phyloP scores from a whole-genome alignment of 2,888 invertebrate genomes.

The Scaeva pyrastri region DNA sequence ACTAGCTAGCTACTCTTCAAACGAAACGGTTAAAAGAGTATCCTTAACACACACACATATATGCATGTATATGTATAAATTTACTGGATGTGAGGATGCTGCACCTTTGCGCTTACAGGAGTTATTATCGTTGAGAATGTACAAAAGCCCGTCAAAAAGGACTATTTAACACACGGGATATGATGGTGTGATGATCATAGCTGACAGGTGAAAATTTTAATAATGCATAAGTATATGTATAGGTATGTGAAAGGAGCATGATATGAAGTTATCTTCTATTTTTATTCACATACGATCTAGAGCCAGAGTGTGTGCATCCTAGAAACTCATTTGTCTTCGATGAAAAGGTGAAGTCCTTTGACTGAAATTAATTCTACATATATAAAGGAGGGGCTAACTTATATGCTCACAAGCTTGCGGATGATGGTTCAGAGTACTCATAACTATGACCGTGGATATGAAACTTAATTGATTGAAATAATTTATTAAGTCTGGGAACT shows the following conservation, averaged over 20 bases:
- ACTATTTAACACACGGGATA: conserved; percentile 25
- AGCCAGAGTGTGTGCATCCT: conserved; percentile 20
- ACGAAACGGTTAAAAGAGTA: neutral
- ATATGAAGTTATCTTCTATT: conserved; percentile 24
- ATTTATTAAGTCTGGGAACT: neutral
- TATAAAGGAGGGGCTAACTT: neutral
- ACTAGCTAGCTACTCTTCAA: conserved; percentile 5
- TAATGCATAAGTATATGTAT: too few relatives aligned
- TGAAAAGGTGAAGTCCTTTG: conserved; percentile 1
- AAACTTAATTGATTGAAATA: conserved; percentile 7
- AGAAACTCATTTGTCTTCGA: conserved; percentile 38
- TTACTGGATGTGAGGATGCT: neutral
- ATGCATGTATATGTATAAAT: too few relatives aligned
- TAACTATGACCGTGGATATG: neutral
- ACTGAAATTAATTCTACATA: conserved; percentile 11
- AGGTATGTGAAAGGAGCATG: conserved; percentile 13
- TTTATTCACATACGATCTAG: conserved; percentile 2
- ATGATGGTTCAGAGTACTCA: neutral
- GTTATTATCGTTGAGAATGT: neutral
- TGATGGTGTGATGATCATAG: conserved; percentile 27
- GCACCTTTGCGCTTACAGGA: neutral
- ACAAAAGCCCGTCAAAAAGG: conserved; percentile 18
- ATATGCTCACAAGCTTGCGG: neutral
- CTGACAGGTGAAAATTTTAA: conserved; percentile 49
- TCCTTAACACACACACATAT: neutral